Conservation (phyloP, 2,113 vertebrate species). For the Peromyscus maniculatus region DNA sequence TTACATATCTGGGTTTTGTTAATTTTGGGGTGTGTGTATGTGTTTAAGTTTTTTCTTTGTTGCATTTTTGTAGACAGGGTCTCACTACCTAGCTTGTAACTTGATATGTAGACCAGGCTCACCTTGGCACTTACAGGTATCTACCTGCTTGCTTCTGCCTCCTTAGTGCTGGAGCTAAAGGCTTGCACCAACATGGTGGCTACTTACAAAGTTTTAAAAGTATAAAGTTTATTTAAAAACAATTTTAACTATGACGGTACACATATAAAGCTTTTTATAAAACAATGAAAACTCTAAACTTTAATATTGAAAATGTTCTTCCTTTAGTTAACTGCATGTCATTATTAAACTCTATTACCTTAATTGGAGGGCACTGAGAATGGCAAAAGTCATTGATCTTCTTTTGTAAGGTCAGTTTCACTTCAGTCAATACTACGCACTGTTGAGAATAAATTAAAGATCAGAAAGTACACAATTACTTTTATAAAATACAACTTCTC, state of each 20-base stretch:
- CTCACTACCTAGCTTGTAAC: background rate
- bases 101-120: background rate
- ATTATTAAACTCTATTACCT: constrained; percentile 88
- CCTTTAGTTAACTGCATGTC: constrained; percentile 4
- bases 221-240: background rate
- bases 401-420: constrained; percentile 92
- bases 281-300: constrained; percentile 31
- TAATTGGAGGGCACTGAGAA: constrained; percentile 94
- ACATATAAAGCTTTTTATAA: background rate
- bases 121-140: background rate
- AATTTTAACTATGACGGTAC: background rate
- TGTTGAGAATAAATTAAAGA: constrained; percentile 82
- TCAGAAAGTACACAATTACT: constrained; percentile 19
- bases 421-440: constrained; percentile 97
- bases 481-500: constrained; percentile 48
- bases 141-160: background rate
- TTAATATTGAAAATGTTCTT: constrained; percentile 12
- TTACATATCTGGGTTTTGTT: background rate
- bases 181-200: too few relatives aligned
- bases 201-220: background rate
- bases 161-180: background rate
- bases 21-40: background rate
- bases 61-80: background rate
- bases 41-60: background rate
- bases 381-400: constrained; percentile 96